These are phyloP conservation scores for Capitulum mitella DNA, from an alignment of 2,888 invertebrate species.

Conservation along the genomic window DNA sequence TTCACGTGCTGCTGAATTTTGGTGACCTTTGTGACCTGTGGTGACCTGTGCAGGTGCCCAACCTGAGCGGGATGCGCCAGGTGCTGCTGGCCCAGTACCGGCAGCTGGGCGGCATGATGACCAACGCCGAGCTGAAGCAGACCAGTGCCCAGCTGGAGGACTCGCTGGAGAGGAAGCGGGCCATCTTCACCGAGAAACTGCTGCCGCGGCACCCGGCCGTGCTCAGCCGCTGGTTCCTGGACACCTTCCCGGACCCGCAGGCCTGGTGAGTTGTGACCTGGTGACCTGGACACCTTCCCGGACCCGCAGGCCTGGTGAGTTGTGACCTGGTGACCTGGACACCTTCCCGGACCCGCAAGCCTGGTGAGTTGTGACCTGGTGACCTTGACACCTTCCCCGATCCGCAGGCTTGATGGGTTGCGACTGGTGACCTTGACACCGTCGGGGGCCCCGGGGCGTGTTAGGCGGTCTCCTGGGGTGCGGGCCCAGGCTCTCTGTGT, in stretches of 20 bases:
- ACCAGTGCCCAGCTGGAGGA: slow-evolving; percentile 36
- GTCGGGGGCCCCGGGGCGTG: too few species aligned
- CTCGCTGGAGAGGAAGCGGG: slow-evolving; percentile 55
- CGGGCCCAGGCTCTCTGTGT: too few species aligned
- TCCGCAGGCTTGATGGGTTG: slow-evolving; percentile 67
- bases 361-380: slow-evolving; percentile 52
- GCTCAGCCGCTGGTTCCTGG: slow-evolving; percentile 85
- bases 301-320: slow-evolving; percentile 76
- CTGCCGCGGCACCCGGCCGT: slow-evolving; percentile 70
- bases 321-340: slow-evolving; percentile 46
- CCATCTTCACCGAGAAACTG: slow-evolving; percentile 57
- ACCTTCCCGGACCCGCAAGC: slow-evolving; percentile 83
- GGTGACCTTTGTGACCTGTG: too few species aligned
- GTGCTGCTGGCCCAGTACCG: slow-evolving; percentile 62
- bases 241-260: slow-evolving; percentile 80
- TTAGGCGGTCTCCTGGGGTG: too few species aligned
- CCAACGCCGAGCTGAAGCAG: slow-evolving; percentile 55
- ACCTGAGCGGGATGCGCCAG: slow-evolving; percentile 66
- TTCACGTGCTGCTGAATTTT: too few species aligned
- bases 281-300: slow-evolving; percentile 64
- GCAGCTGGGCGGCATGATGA: slow-evolving; percentile 58
- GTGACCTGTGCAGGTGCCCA: slow-evolving; percentile 56
- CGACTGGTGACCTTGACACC: too few species aligned
- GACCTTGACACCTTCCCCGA: slow-evolving; percentile 73
- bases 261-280: slow-evolving; percentile 55